Percentiles rank a stretch among this genome's conserved stretches.
These are phyloP conservation scores for Pyrrhosoma nymphula DNA, from an alignment of 2,888 invertebrate species.

Conservation along the genomic window DNA sequence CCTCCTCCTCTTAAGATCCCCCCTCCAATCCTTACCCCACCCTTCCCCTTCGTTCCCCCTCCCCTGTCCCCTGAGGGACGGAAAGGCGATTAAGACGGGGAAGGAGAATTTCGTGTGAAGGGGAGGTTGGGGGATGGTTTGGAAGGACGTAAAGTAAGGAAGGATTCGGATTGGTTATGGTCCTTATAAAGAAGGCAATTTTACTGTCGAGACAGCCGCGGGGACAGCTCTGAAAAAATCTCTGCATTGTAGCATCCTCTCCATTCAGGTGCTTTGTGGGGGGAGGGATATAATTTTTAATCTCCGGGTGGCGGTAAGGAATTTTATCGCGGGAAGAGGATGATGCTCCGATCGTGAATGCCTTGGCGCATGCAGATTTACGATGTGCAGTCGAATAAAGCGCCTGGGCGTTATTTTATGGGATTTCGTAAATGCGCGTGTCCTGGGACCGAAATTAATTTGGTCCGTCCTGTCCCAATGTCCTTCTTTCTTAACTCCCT, in stretches of 20 bases:
- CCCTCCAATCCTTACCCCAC: too few species aligned
- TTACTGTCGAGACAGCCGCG: background rate
- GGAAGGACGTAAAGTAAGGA: background rate
- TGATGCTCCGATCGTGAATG: background rate
- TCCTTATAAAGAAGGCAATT: conserved; percentile 27
- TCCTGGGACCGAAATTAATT: background rate
- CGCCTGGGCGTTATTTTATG: background rate
- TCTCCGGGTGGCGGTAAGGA: background rate
- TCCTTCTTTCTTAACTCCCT: background rate
- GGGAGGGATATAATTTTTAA: background rate
- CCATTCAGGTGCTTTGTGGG: background rate
- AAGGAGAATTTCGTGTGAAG: background rate
- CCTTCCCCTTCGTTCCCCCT: too few species aligned
- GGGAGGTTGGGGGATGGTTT: background rate
- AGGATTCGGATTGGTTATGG: background rate
- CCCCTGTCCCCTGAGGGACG: background rate
- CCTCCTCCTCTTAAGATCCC: background rate
- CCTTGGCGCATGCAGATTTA: background rate
- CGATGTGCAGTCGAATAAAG: background rate
- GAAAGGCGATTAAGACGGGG: background rate
- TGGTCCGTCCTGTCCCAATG: background rate
- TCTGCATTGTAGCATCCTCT: too few species aligned
- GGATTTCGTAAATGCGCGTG: background rate
- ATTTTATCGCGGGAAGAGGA: background rate
- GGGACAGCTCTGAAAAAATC: conserved; percentile 6